These are phyloP conservation scores for Papilio glaucus DNA, from an alignment of 1,140 invertebrate species.

Conservation along the genomic window DNA sequence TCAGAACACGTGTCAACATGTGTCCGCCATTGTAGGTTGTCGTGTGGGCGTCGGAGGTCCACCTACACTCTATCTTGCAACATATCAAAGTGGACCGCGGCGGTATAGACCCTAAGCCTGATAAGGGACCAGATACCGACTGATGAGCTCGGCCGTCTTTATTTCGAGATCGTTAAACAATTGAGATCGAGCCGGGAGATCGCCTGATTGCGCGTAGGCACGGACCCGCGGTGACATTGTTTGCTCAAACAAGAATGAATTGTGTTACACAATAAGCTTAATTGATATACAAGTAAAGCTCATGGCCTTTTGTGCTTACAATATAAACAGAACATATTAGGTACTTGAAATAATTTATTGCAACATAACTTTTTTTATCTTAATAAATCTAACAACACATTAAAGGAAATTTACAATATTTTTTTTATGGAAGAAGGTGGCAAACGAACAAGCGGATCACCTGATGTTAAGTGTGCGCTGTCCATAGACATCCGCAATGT, in stretches of 20 bases:
- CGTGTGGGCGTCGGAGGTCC: neutral
- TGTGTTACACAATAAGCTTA: neutral
- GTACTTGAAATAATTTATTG: too few relatives aligned
- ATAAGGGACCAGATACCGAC: slow-evolving; percentile 11
- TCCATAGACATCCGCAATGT: too few relatives aligned
- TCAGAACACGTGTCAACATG: slow-evolving; percentile 4
- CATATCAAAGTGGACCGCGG: slow-evolving; percentile 16
- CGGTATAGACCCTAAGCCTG: neutral
- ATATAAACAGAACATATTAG: too few relatives aligned
- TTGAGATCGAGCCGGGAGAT: slow-evolving; percentile 1
- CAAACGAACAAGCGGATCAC: too few relatives aligned
- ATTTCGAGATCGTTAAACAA: slow-evolving; percentile 21
- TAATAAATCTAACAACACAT: too few relatives aligned
- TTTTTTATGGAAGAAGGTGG: too few relatives aligned
- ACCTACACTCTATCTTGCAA: neutral
- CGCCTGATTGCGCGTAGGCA: neutral
- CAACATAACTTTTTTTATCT: too few relatives aligned
- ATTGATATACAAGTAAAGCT: slow-evolving; percentile 1
- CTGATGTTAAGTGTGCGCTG: too few relatives aligned
- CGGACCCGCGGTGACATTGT: neutral
- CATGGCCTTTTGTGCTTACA: slow-evolving; percentile 15
- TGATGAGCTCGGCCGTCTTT: neutral
- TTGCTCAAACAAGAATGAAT: neutral
- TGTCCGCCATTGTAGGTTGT: neutral
- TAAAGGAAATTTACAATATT: too few relatives aligned